Conservation (phyloP, 2,888 invertebrate species). For the Sussaba pulchella region DNA sequence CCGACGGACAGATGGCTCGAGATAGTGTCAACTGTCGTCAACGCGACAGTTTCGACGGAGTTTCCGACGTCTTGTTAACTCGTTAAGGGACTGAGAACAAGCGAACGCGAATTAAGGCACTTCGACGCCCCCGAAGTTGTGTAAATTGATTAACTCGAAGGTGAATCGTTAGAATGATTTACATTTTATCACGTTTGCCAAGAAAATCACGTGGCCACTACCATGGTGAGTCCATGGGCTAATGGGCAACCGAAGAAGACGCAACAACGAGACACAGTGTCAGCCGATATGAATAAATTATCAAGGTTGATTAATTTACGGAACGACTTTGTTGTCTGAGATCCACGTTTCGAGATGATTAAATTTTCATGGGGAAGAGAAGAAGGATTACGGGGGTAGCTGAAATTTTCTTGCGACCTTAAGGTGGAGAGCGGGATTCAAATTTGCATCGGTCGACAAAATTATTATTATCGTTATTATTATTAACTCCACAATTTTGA, state of each 20-base stretch:
- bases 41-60: slow-evolving; percentile 39
- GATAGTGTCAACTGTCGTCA: not conserved
- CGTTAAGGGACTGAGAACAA: not conserved
- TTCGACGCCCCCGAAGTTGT: not conserved
- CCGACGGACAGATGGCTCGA: slow-evolving; percentile 11
- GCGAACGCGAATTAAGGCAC: not conserved
- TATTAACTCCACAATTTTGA: too few species aligned
- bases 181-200: not conserved
- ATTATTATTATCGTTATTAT: too few species aligned
- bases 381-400: slow-evolving; percentile 3
- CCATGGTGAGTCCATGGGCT: not conserved
- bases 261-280: not conserved
- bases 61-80: slow-evolving; percentile 44
- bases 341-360: slow-evolving; percentile 18
- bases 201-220: not conserved
- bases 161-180: slow-evolving; percentile 47
- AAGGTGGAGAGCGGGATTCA: slow-evolving; percentile 51
- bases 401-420: slow-evolving; percentile 50
- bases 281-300: not conserved
- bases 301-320: slow-evolving; percentile 20
- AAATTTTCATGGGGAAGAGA: slow-evolving; percentile 27
- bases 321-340: slow-evolving; percentile 10
- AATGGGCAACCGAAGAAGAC: not conserved
- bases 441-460: too few species aligned
- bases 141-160: slow-evolving; percentile 48